Base-by-base conservation (phyloP, 2,888 invertebrate genomes). In the Brachypterus glaber region DNA sequence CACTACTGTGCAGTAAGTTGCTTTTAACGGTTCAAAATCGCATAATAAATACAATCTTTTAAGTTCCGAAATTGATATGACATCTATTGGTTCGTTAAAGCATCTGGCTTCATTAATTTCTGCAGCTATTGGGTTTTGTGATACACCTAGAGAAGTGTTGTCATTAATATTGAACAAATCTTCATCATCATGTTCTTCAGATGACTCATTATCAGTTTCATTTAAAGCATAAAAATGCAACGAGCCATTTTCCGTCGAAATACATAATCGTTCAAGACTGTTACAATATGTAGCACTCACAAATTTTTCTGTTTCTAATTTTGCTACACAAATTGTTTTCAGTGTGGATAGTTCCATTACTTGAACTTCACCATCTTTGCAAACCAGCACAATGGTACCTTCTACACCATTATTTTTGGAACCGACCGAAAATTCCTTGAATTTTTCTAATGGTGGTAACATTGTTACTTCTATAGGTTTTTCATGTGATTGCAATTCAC, bases 281-380 rank as follows among this genome's bases (percentile, higher is more conserved):
- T 85, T 82, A 61, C 91, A 91, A 62, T 86, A 91, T 1, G 82
- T 81, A 2, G 83, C 83, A 0, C 89, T 85, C 9, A 86, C 76
- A 57, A 90, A 89, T 54, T 76, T 78, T 30, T 78, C 76, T 25
- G 74, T 73, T 1, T 79, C 77, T 24, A 81, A 73, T 47, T 73
- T 72, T 17, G 83, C 82, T 44, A 77, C 75, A 1, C 81, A 78
- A 4, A 83, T 64, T 3, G 76, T 72, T 47, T 74, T 76, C 46
- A 90, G 73, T 34, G 79, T 79, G n/a, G 74, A 70, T 27, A 89
- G 61, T 24, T 81, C 77, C 40, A 87, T 70, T 30, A 91, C 64
- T 54, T 83, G 72, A 21, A 91, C 71, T 31, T 73, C 71, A 4
- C 90, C 90, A 57, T 84, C 82, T 2, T 73, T 70, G 45, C 85